Percentiles rank a stretch among this genome's conserved stretches.
phyloP scores from a whole-genome alignment of 2,113 vertebrate species.

The Corvus moneduloides region DNA sequence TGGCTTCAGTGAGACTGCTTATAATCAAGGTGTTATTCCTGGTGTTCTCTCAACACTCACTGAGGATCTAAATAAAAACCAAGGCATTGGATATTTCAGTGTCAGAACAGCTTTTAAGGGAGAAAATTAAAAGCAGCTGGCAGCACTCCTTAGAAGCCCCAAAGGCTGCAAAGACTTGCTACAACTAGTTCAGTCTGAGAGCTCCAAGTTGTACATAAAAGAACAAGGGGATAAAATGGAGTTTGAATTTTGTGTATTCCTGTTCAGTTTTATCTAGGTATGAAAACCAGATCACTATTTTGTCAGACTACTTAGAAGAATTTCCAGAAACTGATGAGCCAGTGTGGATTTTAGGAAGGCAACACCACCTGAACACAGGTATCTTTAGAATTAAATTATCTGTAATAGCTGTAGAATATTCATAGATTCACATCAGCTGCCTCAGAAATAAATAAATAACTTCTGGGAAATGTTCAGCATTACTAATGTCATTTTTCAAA shows the following conservation, averaged over 20 bases:
- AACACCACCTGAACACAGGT: conserved; percentile 80
- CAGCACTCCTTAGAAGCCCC: background rate
- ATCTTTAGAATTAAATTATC: background rate
- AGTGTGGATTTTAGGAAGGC: conserved; percentile 82
- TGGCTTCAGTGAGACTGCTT: background rate
- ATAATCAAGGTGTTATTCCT: background rate
- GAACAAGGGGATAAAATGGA: background rate
- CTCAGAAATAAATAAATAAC: background rate
- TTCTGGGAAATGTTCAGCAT: background rate
- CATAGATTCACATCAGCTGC: background rate
- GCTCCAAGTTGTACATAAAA: background rate
- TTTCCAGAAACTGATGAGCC: conserved; percentile 82
- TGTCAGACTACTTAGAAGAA: conserved; percentile 80
- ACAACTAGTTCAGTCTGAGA: background rate
- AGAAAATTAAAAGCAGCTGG: background rate
- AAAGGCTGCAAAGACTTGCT: background rate
- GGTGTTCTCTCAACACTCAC: background rate
- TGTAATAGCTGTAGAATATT: background rate
- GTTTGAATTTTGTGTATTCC: conserved; percentile 5
- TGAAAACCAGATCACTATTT: conserved; percentile 76
- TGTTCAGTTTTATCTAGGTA: conserved; percentile 74
- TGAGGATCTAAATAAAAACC: background rate
- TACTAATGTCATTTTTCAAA: background rate
- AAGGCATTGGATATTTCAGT: background rate
- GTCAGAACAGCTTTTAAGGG: background rate